Base-by-base conservation (phyloP, 1,140 invertebrate genomes). In the Drusus annulatus region DNA sequence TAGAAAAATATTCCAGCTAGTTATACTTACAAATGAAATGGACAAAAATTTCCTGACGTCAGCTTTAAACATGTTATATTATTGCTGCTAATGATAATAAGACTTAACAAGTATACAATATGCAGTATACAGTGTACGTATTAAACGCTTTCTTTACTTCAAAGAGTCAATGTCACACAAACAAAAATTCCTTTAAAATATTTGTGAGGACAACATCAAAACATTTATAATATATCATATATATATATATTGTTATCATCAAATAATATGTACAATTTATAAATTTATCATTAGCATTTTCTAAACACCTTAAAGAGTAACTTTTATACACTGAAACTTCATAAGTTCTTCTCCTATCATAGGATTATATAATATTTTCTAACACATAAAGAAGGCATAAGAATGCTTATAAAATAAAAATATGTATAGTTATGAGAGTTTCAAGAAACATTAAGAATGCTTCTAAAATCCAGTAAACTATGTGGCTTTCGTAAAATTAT, bases 141-240 rank as follows among this genome's bases (percentile, higher is more conserved):
- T 36, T 6, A 36, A 36, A 36, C 2, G 2, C 2, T 6, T 36
- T 36, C 25, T 68, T 51, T 23, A 50, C 68, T 71, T 51, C 45
- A 52, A 71, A 19, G 52, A 21, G 52, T 50, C 52, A 71, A 52
- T 45, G 52, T 6, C 5, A 52, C 21, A 71, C 36, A 71, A 71
- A 71, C 17, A 50, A 71, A 71, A 71, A 50, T 21, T 51, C 23
- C 13, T 71, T 50, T 50, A 51, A 36, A 69, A 68, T 36, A 68
- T 68, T 45, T 69, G 65, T 19, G 17, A 71, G 45, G 68, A 74
- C 71, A 74, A 74, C 71, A 74, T 58, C 71, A 58, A 74, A 74
- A 74, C 71, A 74, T 74, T 74, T 17, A 74, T 74, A 74, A n/a
- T n/a, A n/a, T n/a, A n/a, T n/a, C n/a, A n/a, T n/a, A 51, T 51